Conservation (phyloP, 2,113 vertebrate genomes). For the Protobothrops flavoviridis region DNA sequence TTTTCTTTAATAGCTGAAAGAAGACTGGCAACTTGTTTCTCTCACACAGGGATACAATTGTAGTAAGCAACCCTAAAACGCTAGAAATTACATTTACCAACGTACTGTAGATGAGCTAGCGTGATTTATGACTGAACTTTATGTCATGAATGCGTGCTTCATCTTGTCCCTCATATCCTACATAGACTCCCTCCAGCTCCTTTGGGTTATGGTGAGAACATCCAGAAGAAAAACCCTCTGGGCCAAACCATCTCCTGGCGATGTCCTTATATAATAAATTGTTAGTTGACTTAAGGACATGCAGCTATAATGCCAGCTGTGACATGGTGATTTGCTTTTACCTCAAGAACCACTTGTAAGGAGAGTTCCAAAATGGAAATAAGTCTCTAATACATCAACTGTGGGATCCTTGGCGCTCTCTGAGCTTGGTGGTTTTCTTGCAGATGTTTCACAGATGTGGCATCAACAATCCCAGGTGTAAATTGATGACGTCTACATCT, state of each 20-base stretch:
- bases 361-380: background rate
- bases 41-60: constrained; percentile 10
- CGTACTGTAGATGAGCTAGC: constrained; percentile 40
- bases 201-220: constrained; percentile 59
- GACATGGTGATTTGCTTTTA: background rate
- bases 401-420: background rate
- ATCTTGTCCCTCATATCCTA: constrained; percentile 31
- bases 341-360: background rate
- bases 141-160: constrained; percentile 31
- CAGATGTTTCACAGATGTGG: background rate
- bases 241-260: constrained; percentile 31
- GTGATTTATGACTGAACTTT: constrained; percentile 39
- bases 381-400: background rate
- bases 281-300: constrained; percentile 27
- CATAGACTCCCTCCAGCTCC: constrained; percentile 38
- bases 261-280: constrained; percentile 54
- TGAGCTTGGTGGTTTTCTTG: background rate
- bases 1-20: background rate
- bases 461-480: background rate
- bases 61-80: constrained; percentile 33
- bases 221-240: constrained; percentile 47
- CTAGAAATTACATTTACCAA: constrained; percentile 54
- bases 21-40: background rate
- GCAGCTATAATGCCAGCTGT: constrained; percentile 21
- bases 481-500: background rate